A percentile compares a stretch with the other conserved stretches of the same genome.
Evolutionary conservation across 2,113 vertebrate genomes (phyloP).

Genomic region (Notarius quadriscutis): DNA sequence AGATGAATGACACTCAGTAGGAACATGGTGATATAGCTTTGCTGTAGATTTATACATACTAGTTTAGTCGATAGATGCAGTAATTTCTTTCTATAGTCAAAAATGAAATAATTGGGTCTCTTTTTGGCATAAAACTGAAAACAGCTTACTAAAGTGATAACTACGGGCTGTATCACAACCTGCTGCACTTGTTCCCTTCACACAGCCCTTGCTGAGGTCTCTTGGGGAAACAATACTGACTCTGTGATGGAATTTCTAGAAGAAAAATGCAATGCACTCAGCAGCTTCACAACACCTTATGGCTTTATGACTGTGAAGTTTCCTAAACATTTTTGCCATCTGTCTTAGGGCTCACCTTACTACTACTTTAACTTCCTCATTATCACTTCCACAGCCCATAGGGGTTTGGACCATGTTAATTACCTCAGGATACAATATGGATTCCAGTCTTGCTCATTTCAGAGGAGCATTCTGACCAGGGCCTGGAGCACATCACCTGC

Average conservation of each 20-base stretch:
- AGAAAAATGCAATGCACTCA: slow-evolving; percentile 19
- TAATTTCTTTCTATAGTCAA: background rate
- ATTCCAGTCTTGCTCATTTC: slow-evolving; percentile 47
- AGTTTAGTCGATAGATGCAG: background rate
- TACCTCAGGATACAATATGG: slow-evolving; percentile 54
- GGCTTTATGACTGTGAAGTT: background rate
- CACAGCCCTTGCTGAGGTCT: background rate
- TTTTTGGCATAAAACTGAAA: background rate
- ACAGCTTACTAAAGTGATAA: slow-evolving; percentile 16
- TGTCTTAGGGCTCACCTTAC: slow-evolving; percentile 13
- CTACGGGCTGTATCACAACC: slow-evolving; percentile 8
- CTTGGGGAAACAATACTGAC: slow-evolving; percentile 17
- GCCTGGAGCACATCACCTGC: slow-evolving; percentile 71
- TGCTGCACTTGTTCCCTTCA: slow-evolving; percentile 25
- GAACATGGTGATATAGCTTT: background rate
- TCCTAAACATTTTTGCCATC: background rate
- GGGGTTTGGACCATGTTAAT: slow-evolving; percentile 49
- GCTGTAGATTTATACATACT: background rate
- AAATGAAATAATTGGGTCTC: slow-evolving; percentile 10
- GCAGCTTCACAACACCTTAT: background rate
- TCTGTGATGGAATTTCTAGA: slow-evolving; percentile 27
- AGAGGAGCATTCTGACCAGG: slow-evolving; percentile 62
- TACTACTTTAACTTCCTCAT: slow-evolving; percentile 49
- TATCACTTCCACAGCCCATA: slow-evolving; percentile 39
- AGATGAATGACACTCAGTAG: background rate